Evolutionary conservation across 2,113 vertebrate genomes (phyloP).

Genomic region (Microcebus jonahi): DNA sequence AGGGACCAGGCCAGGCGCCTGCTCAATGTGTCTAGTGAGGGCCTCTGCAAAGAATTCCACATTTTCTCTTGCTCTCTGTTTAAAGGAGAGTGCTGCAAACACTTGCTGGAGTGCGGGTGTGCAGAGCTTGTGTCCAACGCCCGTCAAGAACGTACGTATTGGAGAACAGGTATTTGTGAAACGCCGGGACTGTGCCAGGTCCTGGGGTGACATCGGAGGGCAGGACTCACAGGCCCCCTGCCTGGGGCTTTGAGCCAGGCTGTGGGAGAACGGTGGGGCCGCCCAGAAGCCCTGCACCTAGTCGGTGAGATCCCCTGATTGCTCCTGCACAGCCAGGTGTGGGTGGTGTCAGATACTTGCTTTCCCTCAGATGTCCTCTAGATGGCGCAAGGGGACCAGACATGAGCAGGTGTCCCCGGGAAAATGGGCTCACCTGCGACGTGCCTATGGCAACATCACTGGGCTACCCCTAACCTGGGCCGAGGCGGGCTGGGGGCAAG

Average conservation of each 20-base stretch:
- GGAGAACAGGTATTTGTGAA: too few species aligned
- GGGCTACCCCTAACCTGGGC: not conserved
- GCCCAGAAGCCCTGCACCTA: too few species aligned
- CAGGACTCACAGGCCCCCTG: fast-evolving
- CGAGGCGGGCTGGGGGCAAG: not conserved
- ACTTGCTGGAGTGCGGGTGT: fast-evolving
- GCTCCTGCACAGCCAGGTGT: not conserved
- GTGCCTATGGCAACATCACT: fast-evolving
- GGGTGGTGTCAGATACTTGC: not conserved
- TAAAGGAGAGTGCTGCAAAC: not conserved
- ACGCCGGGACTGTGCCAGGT: too few species aligned
- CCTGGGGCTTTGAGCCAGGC: fast-evolving
- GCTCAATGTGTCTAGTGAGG: not conserved
- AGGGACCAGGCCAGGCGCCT: not conserved
- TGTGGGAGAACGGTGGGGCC: not conserved
- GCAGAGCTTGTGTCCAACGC: not conserved
- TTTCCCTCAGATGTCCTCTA: constrained; percentile 76
- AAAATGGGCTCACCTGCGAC: not conserved
- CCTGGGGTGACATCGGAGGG: not conserved
- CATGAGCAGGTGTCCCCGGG: not conserved
- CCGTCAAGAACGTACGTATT: not conserved
- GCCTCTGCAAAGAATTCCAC: not conserved
- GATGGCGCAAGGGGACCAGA: constrained; percentile 80
- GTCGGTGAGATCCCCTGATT: not conserved
- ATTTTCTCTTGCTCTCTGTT: too few species aligned